Evolutionary conservation across 2,888 invertebrate genomes (phyloP).

Genomic region (Muscina levida): DNA sequence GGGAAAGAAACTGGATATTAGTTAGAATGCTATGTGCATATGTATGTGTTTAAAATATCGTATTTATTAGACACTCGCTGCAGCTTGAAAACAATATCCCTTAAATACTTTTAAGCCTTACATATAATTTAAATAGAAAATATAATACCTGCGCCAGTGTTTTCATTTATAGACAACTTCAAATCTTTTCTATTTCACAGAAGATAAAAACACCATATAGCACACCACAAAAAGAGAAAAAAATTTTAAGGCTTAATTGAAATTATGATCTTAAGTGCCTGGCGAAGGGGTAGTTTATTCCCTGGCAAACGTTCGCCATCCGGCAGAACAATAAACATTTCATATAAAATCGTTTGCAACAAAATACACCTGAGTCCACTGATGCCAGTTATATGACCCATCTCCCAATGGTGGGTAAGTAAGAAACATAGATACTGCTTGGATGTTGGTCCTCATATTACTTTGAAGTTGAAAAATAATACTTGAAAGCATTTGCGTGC

Average conservation of each 20-base stretch:
- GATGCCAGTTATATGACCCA: no score
- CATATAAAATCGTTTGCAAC: slow-evolving; percentile 45
- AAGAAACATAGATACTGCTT: not conserved
- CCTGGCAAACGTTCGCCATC: no score
- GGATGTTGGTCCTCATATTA: not conserved
- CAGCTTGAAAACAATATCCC: no score
- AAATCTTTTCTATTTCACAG: slow-evolving; percentile 9
- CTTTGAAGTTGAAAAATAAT: slow-evolving; percentile 5
- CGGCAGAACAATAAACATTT: slow-evolving; percentile 35
- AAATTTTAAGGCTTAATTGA: slow-evolving; percentile 16
- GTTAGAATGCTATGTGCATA: no score
- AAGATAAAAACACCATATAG: slow-evolving; percentile 10
- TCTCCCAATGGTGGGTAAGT: no score
- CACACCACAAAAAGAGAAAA: not conserved
- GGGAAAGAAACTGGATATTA: not conserved
- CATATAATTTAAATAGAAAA: no score
- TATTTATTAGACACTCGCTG: no score
- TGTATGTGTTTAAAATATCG: no score
- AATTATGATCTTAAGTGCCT: slow-evolving; percentile 22
- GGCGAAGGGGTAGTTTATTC: no score
- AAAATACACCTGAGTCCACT: slow-evolving; percentile 45
- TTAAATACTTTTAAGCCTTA: no score
- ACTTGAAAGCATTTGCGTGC: slow-evolving; percentile 37
- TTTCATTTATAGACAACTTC: no score
- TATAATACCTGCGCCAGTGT: no score